phyloP scores from a whole-genome alignment of 2,888 invertebrate species.

The Margaritifera margaritifera region DNA sequence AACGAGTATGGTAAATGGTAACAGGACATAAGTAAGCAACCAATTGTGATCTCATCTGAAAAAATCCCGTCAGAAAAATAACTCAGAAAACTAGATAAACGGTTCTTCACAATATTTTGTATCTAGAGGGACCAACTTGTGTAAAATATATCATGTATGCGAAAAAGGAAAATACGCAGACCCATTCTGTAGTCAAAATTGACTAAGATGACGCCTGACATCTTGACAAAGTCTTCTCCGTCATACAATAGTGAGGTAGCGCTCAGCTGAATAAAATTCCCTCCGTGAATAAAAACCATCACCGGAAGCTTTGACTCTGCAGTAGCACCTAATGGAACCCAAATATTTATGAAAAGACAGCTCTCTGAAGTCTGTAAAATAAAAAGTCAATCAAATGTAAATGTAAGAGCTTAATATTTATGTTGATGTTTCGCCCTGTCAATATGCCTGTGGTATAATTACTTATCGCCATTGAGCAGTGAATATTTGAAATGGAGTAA shows the following conservation, averaged over 20 bases:
- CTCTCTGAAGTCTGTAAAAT: conserved; percentile 77
- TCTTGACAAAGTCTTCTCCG: conserved; percentile 40
- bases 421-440: too few relatives aligned
- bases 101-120: too few relatives aligned
- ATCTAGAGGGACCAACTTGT: too few relatives aligned
- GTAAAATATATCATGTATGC: too few relatives aligned
- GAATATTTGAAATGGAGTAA: neutral
- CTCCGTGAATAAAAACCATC: conserved; percentile 74
- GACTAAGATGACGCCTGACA: conserved; percentile 48
- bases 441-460: neutral
- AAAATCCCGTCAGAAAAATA: too few relatives aligned
- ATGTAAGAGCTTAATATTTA: neutral
- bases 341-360: conserved; percentile 85
- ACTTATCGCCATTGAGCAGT: neutral
- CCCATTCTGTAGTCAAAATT: conserved; percentile 58
- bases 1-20: too few relatives aligned
- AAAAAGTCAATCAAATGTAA: neutral
- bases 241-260: conserved; percentile 45
- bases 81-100: too few relatives aligned
- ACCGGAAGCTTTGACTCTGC: conserved; percentile 64
- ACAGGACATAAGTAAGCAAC: too few relatives aligned
- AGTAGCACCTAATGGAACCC: conserved; percentile 74
- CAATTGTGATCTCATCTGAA: too few relatives aligned
- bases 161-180: conserved; percentile 16
- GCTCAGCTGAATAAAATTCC: conserved; percentile 72